Evolutionary conservation across 2,113 vertebrate genomes (phyloP), one percentile per base, ranked within the genome.

Genomic region (Melanostigma gelatinosum): DNA sequence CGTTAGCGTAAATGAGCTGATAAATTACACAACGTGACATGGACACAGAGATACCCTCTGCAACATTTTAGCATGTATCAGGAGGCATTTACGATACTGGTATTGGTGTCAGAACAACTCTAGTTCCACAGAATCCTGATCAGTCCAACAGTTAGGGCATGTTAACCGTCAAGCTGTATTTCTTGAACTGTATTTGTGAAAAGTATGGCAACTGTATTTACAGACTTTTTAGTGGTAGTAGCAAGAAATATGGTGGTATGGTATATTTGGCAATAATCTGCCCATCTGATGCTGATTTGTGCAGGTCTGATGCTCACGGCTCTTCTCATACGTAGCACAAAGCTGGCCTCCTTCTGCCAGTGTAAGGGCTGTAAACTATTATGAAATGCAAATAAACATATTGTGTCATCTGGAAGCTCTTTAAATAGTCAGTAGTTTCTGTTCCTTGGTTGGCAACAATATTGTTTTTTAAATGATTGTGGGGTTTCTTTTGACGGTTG

Each of bases 401-500:
- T 57, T 22, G 48, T 65, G 61, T 65, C 73, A 75, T 65, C 73
- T 75, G 61, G 48, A 42, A n/a, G 63, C 46, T 52, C 72, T 52
- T 38, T 64, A 29, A 64, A 55, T 29, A 55, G 32, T 75, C 72
- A 20, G 58, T 50, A 15, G 48, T 55, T 54, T 75, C 48, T 50
- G 60, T 74, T 63, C 13, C 32, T 52, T 52, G 40, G 42, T 34
- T 38, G 32, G 72, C 60, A 64, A 40, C 9, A 63, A 3, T 38
- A 44, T 9, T 38, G 29, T 7, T 63, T 27, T 62, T 63, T 13
- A 73, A 7, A 34, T 34, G 11, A 18, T 34, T 62, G n/a, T 38
- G 8, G 24, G 24, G 27, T 7, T 38, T n/a, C n/a, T 46, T 7
- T 2, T 52, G 22, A 32, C 5, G 20, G 62, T 9, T 36, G 42